Evolutionary conservation across 1,140 invertebrate species (phyloP).

Genomic region (Globodera ellingtonae): DNA sequence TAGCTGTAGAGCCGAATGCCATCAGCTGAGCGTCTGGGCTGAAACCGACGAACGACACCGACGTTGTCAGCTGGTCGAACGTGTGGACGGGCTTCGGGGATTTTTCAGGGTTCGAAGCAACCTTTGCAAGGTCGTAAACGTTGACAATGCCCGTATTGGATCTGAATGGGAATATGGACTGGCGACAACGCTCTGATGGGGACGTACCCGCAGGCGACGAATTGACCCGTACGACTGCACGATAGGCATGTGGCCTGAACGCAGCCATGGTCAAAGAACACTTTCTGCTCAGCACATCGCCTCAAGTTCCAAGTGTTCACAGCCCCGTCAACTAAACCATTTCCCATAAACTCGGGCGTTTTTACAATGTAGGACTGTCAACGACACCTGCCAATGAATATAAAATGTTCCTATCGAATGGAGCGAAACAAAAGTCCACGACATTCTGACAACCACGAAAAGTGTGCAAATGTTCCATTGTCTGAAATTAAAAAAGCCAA

Average conservation of each 20-base stretch:
- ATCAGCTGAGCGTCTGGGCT: constrained; percentile 45
- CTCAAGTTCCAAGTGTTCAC: constrained; percentile 50
- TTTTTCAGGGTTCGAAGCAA: background rate
- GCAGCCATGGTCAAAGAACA: constrained; percentile 47
- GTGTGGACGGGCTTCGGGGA: constrained; percentile 7
- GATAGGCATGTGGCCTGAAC: constrained; percentile 39
- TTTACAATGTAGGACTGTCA: constrained; percentile 5
- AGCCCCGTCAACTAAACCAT: constrained; percentile 33
- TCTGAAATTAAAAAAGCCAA: constrained; percentile 34
- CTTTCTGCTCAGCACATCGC: constrained; percentile 18
- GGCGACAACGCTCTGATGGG: background rate
- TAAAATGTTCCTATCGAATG: constrained; percentile 42
- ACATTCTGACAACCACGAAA: constrained; percentile 36
- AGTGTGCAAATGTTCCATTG: constrained; percentile 55
- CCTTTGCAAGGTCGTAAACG: constrained; percentile 39
- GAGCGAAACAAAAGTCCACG: constrained; percentile 50
- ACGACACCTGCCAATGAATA: constrained; percentile 35
- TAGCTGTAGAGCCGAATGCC: constrained; percentile 46
- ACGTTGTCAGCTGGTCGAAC: constrained; percentile 47
- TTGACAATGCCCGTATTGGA: constrained; percentile 55
- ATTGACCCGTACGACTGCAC: constrained; percentile 47
- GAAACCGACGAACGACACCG: constrained; percentile 41
- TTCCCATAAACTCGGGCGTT: background rate
- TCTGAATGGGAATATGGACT: constrained; percentile 26
- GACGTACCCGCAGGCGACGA: constrained; percentile 49